phyloP scores from a whole-genome alignment of 2,113 vertebrate genomes.

The Sinocyclocheilus anshuiensis region DNA sequence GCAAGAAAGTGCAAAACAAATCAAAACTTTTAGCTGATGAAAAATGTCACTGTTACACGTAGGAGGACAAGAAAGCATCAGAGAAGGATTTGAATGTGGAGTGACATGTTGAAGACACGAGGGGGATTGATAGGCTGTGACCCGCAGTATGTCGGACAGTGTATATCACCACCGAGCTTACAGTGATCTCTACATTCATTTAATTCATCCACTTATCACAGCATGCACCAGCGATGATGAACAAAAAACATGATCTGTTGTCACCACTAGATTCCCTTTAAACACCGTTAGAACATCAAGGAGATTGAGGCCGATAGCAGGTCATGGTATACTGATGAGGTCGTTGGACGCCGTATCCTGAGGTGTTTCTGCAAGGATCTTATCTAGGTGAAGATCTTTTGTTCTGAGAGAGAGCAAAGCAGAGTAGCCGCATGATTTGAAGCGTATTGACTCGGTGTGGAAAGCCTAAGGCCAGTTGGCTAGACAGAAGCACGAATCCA shows the following conservation, averaged over 20 bases:
- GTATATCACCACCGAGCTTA: not conserved
- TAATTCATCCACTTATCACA: conserved; percentile 16
- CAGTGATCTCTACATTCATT: not conserved
- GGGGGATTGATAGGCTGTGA: conserved; percentile 12
- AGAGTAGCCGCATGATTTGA: not conserved
- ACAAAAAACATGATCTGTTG: conserved; percentile 12
- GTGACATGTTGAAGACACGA: not conserved
- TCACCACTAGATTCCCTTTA: conserved; percentile 9
- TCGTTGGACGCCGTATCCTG: not conserved
- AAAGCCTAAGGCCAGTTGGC: conserved; percentile 17
- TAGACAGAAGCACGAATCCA: not conserved
- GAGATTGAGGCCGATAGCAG: conserved; percentile 17
- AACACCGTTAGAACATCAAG: conserved; percentile 3
- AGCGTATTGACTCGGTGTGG: conserved; percentile 9
- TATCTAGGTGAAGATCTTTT: conserved; percentile 30
- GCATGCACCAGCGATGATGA: not conserved
- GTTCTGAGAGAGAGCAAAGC: conserved; percentile 13
- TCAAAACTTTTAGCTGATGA: not conserved
- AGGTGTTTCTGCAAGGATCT: conserved; percentile 17
- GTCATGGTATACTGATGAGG: conserved; percentile 21
- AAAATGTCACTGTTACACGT: not conserved
- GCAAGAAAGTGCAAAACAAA: not conserved
- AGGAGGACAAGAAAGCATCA: not conserved
- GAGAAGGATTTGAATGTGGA: not conserved
- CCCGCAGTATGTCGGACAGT: not conserved